These are phyloP conservation scores for Columbina picui DNA, from an alignment of 2,113 vertebrate species.

Conservation along the genomic window DNA sequence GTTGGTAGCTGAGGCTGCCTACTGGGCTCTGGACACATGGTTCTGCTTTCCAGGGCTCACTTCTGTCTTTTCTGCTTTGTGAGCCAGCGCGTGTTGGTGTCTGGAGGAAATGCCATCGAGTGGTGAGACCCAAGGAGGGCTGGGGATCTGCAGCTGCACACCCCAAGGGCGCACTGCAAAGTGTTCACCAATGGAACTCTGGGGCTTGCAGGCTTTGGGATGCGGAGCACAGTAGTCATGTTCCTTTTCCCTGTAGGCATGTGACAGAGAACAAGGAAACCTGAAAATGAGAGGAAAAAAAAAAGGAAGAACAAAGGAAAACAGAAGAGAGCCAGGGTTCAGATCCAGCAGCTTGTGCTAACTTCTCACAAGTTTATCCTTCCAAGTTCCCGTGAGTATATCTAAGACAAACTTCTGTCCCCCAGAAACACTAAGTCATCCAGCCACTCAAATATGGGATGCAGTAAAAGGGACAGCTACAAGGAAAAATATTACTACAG, in stretches of 20 bases:
- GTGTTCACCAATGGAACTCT: background rate
- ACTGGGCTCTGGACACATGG: background rate
- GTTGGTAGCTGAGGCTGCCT: background rate
- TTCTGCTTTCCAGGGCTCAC: background rate
- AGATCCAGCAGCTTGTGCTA: background rate
- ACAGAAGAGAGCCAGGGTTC: background rate
- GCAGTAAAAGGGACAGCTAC: background rate
- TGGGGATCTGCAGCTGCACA: background rate
- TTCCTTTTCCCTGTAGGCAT: background rate
- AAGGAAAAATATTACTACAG: background rate
- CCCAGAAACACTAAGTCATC: background rate
- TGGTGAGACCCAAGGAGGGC: background rate
- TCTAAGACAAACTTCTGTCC: background rate
- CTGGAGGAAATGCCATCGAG: accelerated
- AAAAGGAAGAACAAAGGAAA: background rate
- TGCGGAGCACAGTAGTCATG: background rate
- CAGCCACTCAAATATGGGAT: background rate
- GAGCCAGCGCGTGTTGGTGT: background rate
- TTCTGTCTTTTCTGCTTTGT: background rate
- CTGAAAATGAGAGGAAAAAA: background rate
- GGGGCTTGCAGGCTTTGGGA: background rate
- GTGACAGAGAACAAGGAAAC: background rate
- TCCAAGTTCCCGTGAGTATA: background rate
- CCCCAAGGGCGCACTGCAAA: background rate
- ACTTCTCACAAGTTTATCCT: background rate